Base-by-base conservation (phyloP, 1,140 invertebrate genomes). In the Drosophila rufa region DNA sequence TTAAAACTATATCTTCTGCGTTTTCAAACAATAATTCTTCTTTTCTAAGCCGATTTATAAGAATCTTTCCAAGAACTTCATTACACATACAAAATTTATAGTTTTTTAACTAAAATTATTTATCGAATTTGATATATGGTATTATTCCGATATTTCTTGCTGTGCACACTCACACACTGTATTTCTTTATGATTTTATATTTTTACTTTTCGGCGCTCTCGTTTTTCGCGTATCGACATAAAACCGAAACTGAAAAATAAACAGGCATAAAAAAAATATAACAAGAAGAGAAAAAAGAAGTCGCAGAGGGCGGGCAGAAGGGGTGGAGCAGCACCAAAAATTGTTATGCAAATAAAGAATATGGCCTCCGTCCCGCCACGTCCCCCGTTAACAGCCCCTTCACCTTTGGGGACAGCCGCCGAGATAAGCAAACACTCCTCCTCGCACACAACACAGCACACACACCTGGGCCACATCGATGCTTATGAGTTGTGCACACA, bases 241-340 rank as follows among this genome's bases (percentile, higher is more conserved):
- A 89, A 89, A 89, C 80, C 84, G 78, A 89, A 89, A 89, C 85
- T 90, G 78, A 89, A 90, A 89, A 81, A 77, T 90, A 84, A 89
- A 89, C 84, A 89, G 33, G 65, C 85, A 90, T 75, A 81, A 85
- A 80, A 79, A 79, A 61, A 22, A 60, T 30, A 46, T 53, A 83
- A 80, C 67, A 78, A 87, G 75, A 87, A 86, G 36, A 25, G 15
- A 7, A 89, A 80, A 47, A 69, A 73, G 45, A 58, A 58, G 66
- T 33, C 19, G 45, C 1, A 15, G 6, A 17, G 2, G 17, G 33
- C 12, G 27, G 48, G 9, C 1, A 2, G 27, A 6, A 48, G 61
- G 33, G 67, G 36, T 40, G 50, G 33, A 25, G 51, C n/a, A 70
- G 66, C 61, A 70, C 62, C 73, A 64, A 90, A 84, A 82, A 90